Evolutionary conservation across 2,888 invertebrate species (phyloP), one percentile per base, ranked within the genome.

Genomic region (Polia nebulosa): DNA sequence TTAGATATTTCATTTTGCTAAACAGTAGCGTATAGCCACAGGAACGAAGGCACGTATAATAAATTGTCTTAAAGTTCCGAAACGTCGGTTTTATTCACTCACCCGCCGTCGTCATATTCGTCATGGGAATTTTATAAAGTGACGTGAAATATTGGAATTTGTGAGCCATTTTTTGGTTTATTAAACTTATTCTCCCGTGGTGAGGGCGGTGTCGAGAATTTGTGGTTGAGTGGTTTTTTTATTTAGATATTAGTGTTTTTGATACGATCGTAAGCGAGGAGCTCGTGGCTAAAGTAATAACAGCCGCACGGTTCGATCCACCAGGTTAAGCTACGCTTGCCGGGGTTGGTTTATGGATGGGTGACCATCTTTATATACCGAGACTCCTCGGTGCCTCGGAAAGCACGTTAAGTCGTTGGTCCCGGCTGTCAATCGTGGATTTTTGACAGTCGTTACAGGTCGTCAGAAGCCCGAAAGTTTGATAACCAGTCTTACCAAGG

Each of bases 11-110:
- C 86, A 88, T 87, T 87, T 85, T 70, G 83, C 86, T 86, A 87
- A 89, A 88, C 90, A 88, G 87, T 87, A 85, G 84, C 87, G 83
- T 84, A 87, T 89, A 90, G 90, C 88, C 80, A 75, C 69, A 80
- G 75, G 81, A 79, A 81, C 83, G 87, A 87, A 86, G 87, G 85
- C 85, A 85, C 81, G 80, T 79, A 85, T 88, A 88, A 92, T 92
- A 90, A 92, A 92, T 91, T 85, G 86, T 88, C 83, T 85, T 83
- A 85, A 87, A 88, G 88, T 85, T 84, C 53, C 76, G 69, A 80
- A 82, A 85, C 56, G 78, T 85, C 84, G 75, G 72, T 78, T 86
- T 87, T 88, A 87, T 87, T 85, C 83, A 87, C 85, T 84, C 74
- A 75, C 41, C 64, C 65, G 72, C 64, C 78, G 81, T 85, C 83